Percentiles rank a stretch among this genome's conserved stretches.
Conservation (phyloP, 1,140 invertebrate species). For the fruit fly (Drosophila melanogaster) region Release_6_plus_ISO1_MT NT_033779.5:15982501-15983000, state of each 20-base stretch:
- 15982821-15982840: constrained; percentile 80
- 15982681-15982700: constrained; percentile 74
- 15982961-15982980: constrained; percentile 70
- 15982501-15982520: constrained; percentile 39
- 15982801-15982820: constrained; percentile 81
- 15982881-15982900: constrained; percentile 8
- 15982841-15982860: constrained; percentile 65
- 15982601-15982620: constrained; percentile 81
- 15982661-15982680: constrained; percentile 82
- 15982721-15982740: constrained; percentile 3
- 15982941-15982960: constrained; percentile 81
- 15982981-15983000: constrained; percentile 16
- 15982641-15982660: constrained; percentile 83
- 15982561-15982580: constrained; percentile 30
- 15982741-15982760: constrained; percentile 16
- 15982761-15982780: constrained; percentile 51
- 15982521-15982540: constrained; percentile 72
- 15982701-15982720: constrained; percentile 25
- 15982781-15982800: constrained; percentile 65
- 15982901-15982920: constrained; percentile 11
- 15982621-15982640: constrained; percentile 81
- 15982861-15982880: constrained; percentile 69
- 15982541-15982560: constrained; percentile 46
- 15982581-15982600: constrained; percentile 75
- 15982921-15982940: constrained; percentile 72